phyloP scores from a whole-genome alignment of 1,140 invertebrate species.

The Euglossa dilemma region DNA sequence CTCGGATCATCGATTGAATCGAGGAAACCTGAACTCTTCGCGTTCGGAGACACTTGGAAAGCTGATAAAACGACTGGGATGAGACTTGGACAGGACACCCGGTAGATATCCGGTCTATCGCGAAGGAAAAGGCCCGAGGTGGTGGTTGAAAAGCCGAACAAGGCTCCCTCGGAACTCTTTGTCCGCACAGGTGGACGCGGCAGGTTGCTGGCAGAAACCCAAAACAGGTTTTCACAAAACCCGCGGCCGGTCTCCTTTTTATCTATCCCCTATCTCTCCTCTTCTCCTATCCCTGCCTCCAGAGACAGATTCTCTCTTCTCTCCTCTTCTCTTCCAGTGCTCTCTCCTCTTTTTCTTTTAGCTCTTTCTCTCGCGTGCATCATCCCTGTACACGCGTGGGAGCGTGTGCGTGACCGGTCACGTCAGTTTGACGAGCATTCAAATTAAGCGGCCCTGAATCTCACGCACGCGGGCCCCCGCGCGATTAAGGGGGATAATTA shows the following conservation, averaged over 20 bases:
- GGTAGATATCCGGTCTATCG: conserved; percentile 21
- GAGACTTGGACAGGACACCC: too few species aligned
- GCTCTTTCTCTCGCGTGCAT: conserved; percentile 1
- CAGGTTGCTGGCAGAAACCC: conserved; percentile 74
- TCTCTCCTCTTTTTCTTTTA: conserved; percentile 31
- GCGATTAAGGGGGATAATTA: conserved; percentile 65
- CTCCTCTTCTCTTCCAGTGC: conserved; percentile 10
- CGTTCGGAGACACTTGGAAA: too few species aligned
- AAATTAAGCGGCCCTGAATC: conserved; percentile 54
- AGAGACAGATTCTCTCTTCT: not conserved
- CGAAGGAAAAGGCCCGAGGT: conserved; percentile 57
- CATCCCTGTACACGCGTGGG: not conserved
- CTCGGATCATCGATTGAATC: too few species aligned
- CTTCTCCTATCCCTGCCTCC: conserved; percentile 3
- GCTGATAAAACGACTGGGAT: too few species aligned
- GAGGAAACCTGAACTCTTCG: too few species aligned
- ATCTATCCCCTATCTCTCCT: conserved; percentile 39
- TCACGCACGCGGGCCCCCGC: conserved; percentile 47
- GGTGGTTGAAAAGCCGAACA: conserved; percentile 70
- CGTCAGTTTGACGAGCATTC: conserved; percentile 65
- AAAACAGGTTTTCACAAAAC: conserved; percentile 77
- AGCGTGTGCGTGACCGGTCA: not conserved
- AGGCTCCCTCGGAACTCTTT: conserved; percentile 65
- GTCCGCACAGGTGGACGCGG: conserved; percentile 72
- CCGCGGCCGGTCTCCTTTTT: conserved; percentile 49